phyloP scores from a whole-genome alignment of 2,888 invertebrate species.

The Harpalus rufipes region DNA sequence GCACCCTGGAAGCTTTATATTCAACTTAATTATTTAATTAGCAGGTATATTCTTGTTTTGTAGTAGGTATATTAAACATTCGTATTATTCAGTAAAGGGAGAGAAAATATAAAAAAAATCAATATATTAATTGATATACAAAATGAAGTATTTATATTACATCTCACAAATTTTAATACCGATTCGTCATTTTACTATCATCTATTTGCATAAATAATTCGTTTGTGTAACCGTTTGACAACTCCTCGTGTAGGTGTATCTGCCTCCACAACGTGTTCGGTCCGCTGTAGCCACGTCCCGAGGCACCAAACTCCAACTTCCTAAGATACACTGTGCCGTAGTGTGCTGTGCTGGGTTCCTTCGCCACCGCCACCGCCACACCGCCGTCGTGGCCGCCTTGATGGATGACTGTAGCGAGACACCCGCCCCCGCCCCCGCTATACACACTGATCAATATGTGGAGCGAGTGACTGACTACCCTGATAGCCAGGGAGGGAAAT shows the following conservation, averaged over 20 bases:
- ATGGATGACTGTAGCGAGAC: constrained; percentile 74
- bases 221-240: not conserved
- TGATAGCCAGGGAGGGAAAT: not conserved
- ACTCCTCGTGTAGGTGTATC: not conserved
- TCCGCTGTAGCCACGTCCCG: constrained; percentile 61
- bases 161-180: no score
- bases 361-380: constrained; percentile 72
- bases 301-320: constrained; percentile 67
- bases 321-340: constrained; percentile 64
- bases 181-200: no score
- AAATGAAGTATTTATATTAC: no score
- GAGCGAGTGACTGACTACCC: constrained; percentile 6
- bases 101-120: no score
- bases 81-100: no score
- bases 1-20: no score
- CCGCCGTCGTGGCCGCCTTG: constrained; percentile 73
- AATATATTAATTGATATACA: no score
- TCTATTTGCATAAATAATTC: not conserved
- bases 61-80: no score
- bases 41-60: no score
- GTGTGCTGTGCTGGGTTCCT: constrained; percentile 32
- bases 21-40: no score
- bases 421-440: constrained; percentile 27
- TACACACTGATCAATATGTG: constrained; percentile 63
- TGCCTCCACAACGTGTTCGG: constrained; percentile 27